phyloP scores from a whole-genome alignment of 2,888 invertebrate species.

The Euproctis similis region DNA sequence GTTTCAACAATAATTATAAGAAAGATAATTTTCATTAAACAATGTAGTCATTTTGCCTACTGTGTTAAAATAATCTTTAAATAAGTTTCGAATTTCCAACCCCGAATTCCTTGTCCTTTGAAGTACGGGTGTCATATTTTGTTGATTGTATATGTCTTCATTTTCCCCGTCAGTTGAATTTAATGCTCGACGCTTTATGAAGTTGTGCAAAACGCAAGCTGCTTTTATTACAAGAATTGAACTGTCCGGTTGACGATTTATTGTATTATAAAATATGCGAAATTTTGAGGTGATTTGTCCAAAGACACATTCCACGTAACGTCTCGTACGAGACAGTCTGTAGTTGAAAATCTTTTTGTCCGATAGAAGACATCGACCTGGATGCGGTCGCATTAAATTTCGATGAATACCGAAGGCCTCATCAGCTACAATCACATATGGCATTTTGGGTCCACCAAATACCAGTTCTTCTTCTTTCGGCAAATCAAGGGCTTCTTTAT shows the following conservation, averaged over 20 bases:
- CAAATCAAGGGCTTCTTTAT: constrained; percentile 9
- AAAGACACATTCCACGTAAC: constrained; percentile 8
- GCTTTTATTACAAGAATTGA: neutral
- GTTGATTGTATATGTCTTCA: constrained; percentile 10
- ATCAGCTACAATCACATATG: constrained; percentile 10
- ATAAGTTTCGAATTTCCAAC: constrained; percentile 12
- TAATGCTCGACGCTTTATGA: too few relatives aligned
- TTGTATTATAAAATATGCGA: constrained; percentile 1
- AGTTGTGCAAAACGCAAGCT: neutral
- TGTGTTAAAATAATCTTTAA: constrained; percentile 14
- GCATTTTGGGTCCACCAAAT: constrained; percentile 6
- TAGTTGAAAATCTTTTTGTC: constrained; percentile 3
- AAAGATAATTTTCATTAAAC: constrained; percentile 12
- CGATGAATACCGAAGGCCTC: constrained; percentile 19
- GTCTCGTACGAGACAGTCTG: constrained; percentile 1
- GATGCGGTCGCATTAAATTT: constrained; percentile 4
- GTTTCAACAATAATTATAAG: constrained; percentile 10
- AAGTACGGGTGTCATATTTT: constrained; percentile 11
- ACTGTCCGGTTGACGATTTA: neutral
- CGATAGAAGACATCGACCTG: neutral
- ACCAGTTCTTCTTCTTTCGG: constrained; percentile 9
- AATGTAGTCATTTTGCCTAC: constrained; percentile 14
- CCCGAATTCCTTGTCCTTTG: constrained; percentile 11
- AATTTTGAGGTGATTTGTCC: constrained; percentile 10
- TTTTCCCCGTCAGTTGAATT: constrained; percentile 8